Percentiles rank a stretch among this genome's conserved stretches.
These are phyloP conservation scores for Porites evermanni DNA, from an alignment of 92 coral and sea anemone genomes.

Conservation along the genomic window DNA sequence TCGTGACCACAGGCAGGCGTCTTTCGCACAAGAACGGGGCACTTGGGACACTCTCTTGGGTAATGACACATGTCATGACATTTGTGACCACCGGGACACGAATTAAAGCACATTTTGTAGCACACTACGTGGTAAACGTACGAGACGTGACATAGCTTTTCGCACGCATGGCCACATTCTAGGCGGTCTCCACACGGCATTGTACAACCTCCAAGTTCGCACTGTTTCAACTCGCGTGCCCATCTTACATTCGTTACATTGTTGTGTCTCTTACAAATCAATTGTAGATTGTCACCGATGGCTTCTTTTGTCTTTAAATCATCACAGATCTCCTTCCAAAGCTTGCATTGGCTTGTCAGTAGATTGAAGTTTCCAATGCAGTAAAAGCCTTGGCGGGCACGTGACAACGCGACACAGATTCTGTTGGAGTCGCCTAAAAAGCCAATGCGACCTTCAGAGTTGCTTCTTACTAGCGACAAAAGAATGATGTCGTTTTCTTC, in stretches of 20 bases:
- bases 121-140: slow-evolving; percentile 28
- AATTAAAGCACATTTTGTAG: slow-evolving; percentile 16
- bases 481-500: slow-evolving; percentile 78
- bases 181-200: not conserved
- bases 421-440: slow-evolving; percentile 75
- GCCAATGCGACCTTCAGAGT: slow-evolving; percentile 61
- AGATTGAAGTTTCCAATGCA: slow-evolving; percentile 72
- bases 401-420: slow-evolving; percentile 78
- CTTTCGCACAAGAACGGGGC: not conserved
- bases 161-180: slow-evolving; percentile 21
- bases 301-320: slow-evolving; percentile 48
- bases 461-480: slow-evolving; percentile 76
- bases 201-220: slow-evolving; percentile 2
- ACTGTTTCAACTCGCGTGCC: not conserved
- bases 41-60: slow-evolving; percentile 4
- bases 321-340: slow-evolving; percentile 64
- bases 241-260: not conserved
- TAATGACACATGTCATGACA: slow-evolving; percentile 12
- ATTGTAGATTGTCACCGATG: slow-evolving; percentile 16
- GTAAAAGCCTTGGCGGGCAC: slow-evolving; percentile 73
- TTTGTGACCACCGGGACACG: slow-evolving; percentile 15
- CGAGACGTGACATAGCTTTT: not conserved
- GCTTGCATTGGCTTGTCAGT: slow-evolving; percentile 37
- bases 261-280: slow-evolving; percentile 1
- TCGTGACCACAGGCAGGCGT: slow-evolving; percentile 37